Base-by-base conservation (phyloP, 2,113 vertebrate genomes). In the Columbina picui region DNA sequence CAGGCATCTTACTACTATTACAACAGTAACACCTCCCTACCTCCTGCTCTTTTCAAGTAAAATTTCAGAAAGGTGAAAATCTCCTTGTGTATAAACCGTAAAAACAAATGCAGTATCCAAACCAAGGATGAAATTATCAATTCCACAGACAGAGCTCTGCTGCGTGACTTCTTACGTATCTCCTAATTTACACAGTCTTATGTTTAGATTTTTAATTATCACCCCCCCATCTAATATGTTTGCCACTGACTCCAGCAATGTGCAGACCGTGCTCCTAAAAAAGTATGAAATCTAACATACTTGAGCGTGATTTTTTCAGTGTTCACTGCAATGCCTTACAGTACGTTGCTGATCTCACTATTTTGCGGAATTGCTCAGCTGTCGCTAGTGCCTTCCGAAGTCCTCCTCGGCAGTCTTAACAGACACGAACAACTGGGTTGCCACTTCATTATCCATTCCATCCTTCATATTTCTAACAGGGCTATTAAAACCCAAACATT, bases 401-500 rank as follows among this genome's bases (percentile, higher is more conserved):
- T 80, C 47, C 63, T 77, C 67, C 67, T 70, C 34, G 60, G 60
- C 82, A 59, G 50, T 43, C 82, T 29, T 63, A 65, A 93, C 14
- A n/a, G 90, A 90, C 50, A 78, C 70, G 45, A 96, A 84, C 92
- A 94, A 96, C 89, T 84, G 89, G 49, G 84, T 89, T 89, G 87
- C 84, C 61, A 32, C 89, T 87, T 79, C 45, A 49, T 79, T 67
- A 84, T 49, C 47, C 52, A 67, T 36, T 65, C 38, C 55, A 74
- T 26, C 67, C 61, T 75, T 71, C 84, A 57, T 21, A 59, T 36
- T 88, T 94, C 76, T 86, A 84, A 74, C 47, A 49, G 0, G 61
- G 71, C 59, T 80, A 83, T 43, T 88, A 77, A 94, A 83, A 0
- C 3, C 14, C 29, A 74, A 80, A 79, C 10, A 65, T 53, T 76